Evolutionary conservation across 2,113 vertebrate species (phyloP), one percentile per base, ranked within the genome.

Genomic region (Turnix velox): DNA sequence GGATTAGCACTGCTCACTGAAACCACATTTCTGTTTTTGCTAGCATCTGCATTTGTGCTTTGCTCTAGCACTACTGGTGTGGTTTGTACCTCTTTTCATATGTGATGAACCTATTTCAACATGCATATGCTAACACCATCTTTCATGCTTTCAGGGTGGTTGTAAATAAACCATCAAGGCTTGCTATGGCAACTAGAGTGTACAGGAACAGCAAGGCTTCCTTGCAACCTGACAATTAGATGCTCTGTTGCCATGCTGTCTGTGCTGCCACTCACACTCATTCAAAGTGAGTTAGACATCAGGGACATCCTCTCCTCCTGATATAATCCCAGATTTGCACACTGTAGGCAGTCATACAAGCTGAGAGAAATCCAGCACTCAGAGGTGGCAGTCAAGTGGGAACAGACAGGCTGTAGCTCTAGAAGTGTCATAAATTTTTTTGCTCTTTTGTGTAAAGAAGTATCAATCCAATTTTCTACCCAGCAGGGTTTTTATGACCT

Each of bases 1-100:
- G 71, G 40, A 73, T 71, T 87, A 79, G 10, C 11, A 61, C 40
- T 78, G 28, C 18, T 94, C 43, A n/a, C 33, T 69, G 87, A 94
- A 96, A 94, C 87, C 80, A 95, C 85, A 85, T 92, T 61, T 14
- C 27, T 4, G 79, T 61, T 67, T 42, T 30, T 45, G 6, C 25
- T 18, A 42, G 40, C 43, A 75, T 1, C 5, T 45, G 10, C 28
- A 5, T 20, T 54, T 24, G 6, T 55, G 19, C 12, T 23, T 69
- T 51, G 2, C 19, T 33, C 46, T 3, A 37, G 9, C 20, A 30
- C 30, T 39, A 4, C 12, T 39, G n/a, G 8, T 10, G 8, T 31
- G 9, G n/a, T 3, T 2, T 1, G 12, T 27, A 14, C 15, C 40
- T 40, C 25, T 58, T 42, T 30, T 24, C 37, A 10, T 12, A 22